Percentiles rank a stretch among this genome's conserved stretches.
Evolutionary conservation across 53 echinoderm and acorn worm genomes (phyloP).

Genomic region (Luidia sarsii): DNA sequence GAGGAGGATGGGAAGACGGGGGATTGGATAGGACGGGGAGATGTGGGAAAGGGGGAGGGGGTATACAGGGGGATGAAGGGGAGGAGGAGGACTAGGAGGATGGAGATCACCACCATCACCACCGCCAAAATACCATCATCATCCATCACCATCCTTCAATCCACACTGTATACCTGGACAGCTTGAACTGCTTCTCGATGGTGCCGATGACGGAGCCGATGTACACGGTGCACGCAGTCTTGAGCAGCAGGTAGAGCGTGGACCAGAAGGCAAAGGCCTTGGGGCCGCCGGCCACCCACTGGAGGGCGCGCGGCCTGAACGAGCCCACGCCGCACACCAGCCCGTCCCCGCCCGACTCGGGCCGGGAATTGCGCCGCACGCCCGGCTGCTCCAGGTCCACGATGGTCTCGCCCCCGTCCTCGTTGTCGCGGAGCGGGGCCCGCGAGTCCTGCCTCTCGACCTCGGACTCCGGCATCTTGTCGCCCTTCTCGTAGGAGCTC

Average conservation of each 20-base stretch:
- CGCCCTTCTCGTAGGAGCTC: not conserved
- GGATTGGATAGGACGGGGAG: not conserved
- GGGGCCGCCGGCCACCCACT: constrained; percentile 48
- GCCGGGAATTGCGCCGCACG: too few species aligned
- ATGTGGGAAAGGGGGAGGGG: not conserved
- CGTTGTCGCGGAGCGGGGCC: constrained; percentile 10
- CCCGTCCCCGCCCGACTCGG: not conserved
- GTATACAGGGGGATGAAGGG: too few species aligned
- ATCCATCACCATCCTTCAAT: too few species aligned
- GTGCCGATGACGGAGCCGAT: constrained; percentile 51
- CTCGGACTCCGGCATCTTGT: constrained; percentile 9
- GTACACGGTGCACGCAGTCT: constrained; percentile 31
- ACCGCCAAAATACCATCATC: not conserved
- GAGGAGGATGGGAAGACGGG: too few species aligned
- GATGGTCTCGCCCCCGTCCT: not conserved
- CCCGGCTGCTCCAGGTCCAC: not conserved
- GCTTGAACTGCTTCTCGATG: constrained; percentile 74
- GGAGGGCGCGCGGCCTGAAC: constrained; percentile 14
- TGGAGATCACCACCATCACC: too few species aligned
- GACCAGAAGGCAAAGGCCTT: constrained; percentile 49
- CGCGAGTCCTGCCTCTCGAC: constrained; percentile 27
- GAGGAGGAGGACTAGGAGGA: too few species aligned
- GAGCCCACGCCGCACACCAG: constrained; percentile 42
- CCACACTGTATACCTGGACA: constrained; percentile 21
- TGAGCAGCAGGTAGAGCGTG: constrained; percentile 25